Percentiles rank a stretch among this genome's conserved stretches.
Conservation (phyloP, 2,113 vertebrate species). For the Microtus pennsylvanicus region DNA sequence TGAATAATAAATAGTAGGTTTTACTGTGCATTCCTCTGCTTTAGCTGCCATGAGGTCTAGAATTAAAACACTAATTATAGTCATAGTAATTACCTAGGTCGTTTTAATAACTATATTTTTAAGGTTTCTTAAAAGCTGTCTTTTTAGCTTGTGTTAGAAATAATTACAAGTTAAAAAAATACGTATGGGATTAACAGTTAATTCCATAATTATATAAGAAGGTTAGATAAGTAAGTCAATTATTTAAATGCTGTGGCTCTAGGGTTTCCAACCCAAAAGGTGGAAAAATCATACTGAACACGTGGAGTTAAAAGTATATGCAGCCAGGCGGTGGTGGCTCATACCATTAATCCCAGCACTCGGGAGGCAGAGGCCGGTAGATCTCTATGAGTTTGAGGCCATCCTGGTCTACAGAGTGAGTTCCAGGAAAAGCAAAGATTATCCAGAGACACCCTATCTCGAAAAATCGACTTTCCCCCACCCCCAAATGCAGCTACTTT, state of each 20-base stretch:
- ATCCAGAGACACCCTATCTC: not conserved
- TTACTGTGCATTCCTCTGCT: constrained; percentile 33
- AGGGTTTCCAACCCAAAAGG: not conserved
- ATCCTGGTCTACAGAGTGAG: not conserved
- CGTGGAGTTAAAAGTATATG: not conserved
- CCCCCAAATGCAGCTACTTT: not conserved
- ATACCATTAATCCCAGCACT: not conserved
- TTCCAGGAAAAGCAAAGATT: not conserved
- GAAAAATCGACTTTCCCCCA: not conserved
- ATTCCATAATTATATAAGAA: constrained; percentile 51
- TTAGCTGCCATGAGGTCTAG: constrained; percentile 3
- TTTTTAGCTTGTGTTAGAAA: constrained; percentile 37
- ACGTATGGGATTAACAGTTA: not conserved
- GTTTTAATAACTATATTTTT: constrained; percentile 10
- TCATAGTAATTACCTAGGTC: constrained; percentile 24
- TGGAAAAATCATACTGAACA: not conserved
- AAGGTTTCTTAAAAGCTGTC: not conserved
- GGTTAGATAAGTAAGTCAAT: not conserved
- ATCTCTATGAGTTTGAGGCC: not conserved
- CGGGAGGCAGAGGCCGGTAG: not conserved
- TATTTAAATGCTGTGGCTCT: constrained; percentile 8
- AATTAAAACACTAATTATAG: constrained; percentile 55
- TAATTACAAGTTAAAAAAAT: constrained; percentile 36
- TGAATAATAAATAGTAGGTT: constrained; percentile 12
- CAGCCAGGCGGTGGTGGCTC: not conserved